These are phyloP conservation scores for Lates calcarifer DNA, from an alignment of 2,113 vertebrate species.

Conservation along the genomic window DNA sequence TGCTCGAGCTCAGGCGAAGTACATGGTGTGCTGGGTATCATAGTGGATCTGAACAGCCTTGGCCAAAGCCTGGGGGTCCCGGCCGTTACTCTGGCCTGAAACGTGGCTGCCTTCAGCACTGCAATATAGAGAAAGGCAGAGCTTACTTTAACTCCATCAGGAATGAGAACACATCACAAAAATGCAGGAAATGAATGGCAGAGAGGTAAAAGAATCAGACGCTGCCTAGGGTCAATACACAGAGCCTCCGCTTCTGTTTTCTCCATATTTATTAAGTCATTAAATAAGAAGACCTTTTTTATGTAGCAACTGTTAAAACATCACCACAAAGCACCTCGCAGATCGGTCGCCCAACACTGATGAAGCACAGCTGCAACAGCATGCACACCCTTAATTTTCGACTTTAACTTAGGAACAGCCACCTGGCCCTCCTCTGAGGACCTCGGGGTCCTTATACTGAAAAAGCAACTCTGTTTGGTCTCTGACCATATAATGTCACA, in stretches of 20 bases:
- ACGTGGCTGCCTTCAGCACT: slow-evolving; percentile 99
- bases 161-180: not conserved
- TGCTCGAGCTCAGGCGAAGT: slow-evolving; percentile 91
- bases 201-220: not conserved
- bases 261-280: not conserved
- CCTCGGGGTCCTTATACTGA: too few relatives aligned
- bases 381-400: too few relatives aligned
- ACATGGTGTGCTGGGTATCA: slow-evolving; percentile 99
- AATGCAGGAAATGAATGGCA: not conserved
- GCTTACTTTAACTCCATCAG: not conserved
- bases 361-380: too few relatives aligned
- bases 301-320: too few relatives aligned
- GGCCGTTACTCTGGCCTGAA: slow-evolving; percentile 98
- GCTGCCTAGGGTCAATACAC: not conserved
- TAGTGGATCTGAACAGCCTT: slow-evolving; percentile 99
- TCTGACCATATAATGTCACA: too few relatives aligned
- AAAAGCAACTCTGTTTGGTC: too few relatives aligned
- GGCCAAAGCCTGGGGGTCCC: slow-evolving; percentile 96
- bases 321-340: too few relatives aligned
- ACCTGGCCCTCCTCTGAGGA: too few relatives aligned
- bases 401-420: too few relatives aligned
- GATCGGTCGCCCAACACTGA: too few relatives aligned
- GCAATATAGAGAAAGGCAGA: slow-evolving; percentile 54
- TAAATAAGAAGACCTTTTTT: too few relatives aligned
- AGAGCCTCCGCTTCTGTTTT: not conserved